Conservation (phyloP, 2,113 vertebrate genomes). For the Butorides virescens region DNA sequence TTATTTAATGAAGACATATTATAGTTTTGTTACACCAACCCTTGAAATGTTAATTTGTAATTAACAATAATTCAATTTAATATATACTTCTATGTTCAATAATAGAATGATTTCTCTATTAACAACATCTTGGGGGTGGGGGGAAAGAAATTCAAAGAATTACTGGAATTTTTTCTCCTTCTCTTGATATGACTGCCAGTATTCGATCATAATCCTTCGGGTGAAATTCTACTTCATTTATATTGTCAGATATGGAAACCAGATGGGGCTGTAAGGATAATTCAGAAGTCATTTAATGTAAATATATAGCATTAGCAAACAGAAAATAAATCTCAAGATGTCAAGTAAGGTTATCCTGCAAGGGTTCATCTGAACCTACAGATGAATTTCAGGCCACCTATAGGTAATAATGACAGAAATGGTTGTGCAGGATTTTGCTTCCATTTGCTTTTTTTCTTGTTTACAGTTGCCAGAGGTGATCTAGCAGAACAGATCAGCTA, state of each 20-base stretch:
- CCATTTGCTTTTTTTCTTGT: neutral
- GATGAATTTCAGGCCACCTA: neutral
- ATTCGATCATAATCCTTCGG: conserved; percentile 84
- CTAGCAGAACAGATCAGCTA: neutral
- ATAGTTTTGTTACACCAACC: neutral
- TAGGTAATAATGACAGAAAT: neutral
- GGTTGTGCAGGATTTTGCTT: neutral
- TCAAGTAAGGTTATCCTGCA: neutral
- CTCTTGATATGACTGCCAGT: conserved; percentile 82
- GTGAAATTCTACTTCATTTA: conserved; percentile 85
- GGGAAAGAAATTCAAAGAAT: neutral
- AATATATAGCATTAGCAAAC: neutral
- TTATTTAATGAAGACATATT: neutral
- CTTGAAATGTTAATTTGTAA: neutral
- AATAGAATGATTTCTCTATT: neutral
- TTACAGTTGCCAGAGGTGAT: neutral
- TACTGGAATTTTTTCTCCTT: conserved; percentile 86
- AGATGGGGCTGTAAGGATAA: conserved; percentile 79
- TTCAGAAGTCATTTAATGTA: neutral
- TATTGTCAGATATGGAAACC: conserved; percentile 86
- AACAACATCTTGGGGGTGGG: neutral
- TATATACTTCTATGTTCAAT: neutral
- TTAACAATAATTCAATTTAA: neutral
- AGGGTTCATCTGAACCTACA: neutral
- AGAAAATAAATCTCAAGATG: neutral